Base-by-base conservation (phyloP, 2,888 invertebrate species). In the Amphipoea oculea region DNA sequence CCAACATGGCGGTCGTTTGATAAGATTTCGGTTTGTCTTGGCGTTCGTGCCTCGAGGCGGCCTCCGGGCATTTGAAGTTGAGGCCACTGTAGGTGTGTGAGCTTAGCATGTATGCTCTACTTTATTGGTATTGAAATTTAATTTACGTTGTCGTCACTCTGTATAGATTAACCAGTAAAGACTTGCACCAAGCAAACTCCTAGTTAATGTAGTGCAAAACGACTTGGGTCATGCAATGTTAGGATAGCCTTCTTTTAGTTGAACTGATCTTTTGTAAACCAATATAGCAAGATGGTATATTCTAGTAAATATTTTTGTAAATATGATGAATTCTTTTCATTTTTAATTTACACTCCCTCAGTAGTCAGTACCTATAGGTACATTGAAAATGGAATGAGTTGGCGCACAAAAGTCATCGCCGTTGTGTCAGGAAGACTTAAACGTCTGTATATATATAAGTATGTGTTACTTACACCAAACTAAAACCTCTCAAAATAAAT, bases 21-120 rank as follows among this genome's bases (percentile, higher is more conserved):
- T 96, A 96, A 96, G 96, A 96, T 96, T 96, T 96, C 89, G 94
- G 96, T 95, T 96, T 95, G 96, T 96, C 96, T 97, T 96, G 95
- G 94, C 92, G 93, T 95, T 95, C 96, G 96, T 96, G 97, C 96
- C 96, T 94, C 85, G 92, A 90, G 95, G 95, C 94, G 91, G 93
- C 92, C 94, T 91, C 92, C 88, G 94, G 95, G 96, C 94, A 96
- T 96, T 96, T 95, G 92, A 89, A 92, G 94, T 92, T 94, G 90
- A 95, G 94, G 92, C 94, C 90, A 93, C 92, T 91, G 83, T 84
- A 88, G 81, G 86, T 79, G 77, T 76, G 79, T 40, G 62, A 78
- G 81, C 65, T 71, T 67, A 48, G 80, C 83, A 78, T 76, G 81
- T 90, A 88, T 93, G 93, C 94, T 96, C 92, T 91, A 91, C 90